Evolutionary conservation across 2,113 vertebrate genomes (phyloP).

Genomic region (Larimichthys polyactis): DNA sequence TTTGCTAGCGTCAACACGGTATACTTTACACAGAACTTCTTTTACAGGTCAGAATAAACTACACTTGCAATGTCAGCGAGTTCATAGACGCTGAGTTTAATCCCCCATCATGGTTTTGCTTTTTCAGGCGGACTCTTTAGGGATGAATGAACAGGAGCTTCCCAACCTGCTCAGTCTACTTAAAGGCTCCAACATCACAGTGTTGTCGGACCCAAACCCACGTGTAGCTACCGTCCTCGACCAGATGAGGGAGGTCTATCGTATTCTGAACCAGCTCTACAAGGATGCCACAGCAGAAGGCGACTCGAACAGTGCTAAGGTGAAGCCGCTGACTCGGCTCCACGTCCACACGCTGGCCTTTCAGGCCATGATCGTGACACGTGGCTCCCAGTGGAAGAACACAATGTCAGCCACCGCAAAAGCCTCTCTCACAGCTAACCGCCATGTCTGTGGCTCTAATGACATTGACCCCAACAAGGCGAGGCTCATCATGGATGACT

Average conservation of each 20-base stretch:
- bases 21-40: neutral
- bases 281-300: conserved; percentile 21
- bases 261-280: conserved; percentile 81
- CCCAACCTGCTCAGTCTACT: conserved; percentile 88
- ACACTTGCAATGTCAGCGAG: neutral
- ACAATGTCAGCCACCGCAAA: conserved; percentile 90
- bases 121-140: conserved; percentile 84
- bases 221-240: conserved; percentile 88
- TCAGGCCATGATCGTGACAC: conserved; percentile 87
- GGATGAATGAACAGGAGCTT: conserved; percentile 91
- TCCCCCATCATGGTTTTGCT: conserved; percentile 24
- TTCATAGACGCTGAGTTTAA: neutral
- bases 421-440: conserved; percentile 88
- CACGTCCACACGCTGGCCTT: conserved; percentile 89
- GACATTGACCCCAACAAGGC: conserved; percentile 88
- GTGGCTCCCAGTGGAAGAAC: conserved; percentile 87
- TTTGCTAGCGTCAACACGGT: no score
- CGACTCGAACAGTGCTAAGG: neutral
- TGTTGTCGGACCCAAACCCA: conserved; percentile 88
- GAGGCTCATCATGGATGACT: conserved; percentile 89
- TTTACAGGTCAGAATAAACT: neutral
- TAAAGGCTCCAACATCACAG: conserved; percentile 85
- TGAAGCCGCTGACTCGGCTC: conserved; percentile 82
- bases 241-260: conserved; percentile 89
- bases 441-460: conserved; percentile 88